Conservation (phyloP, 2,888 invertebrate species). For the Drosophila melanosoma region DNA sequence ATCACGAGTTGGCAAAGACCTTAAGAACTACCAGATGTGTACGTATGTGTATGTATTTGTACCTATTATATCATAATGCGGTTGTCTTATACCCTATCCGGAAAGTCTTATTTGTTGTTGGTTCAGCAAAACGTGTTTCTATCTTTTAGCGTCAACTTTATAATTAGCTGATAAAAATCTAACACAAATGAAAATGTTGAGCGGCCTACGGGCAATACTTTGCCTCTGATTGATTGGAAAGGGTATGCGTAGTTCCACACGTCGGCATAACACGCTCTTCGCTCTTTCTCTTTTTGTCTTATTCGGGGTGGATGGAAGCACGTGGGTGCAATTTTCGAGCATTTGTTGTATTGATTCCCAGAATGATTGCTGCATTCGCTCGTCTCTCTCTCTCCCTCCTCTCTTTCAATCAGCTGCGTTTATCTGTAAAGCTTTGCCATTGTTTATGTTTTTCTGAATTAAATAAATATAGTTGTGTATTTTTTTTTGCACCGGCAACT, state of each 20-base stretch:
- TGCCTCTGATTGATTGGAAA: background rate
- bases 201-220: background rate
- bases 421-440: conserved; percentile 1
- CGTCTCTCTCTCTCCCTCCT: background rate
- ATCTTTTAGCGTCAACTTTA: background rate
- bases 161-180: background rate
- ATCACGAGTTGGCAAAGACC: conserved; percentile 28
- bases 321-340: conserved; percentile 22
- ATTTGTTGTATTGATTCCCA: conserved; percentile 21
- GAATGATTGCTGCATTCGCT: conserved; percentile 10
- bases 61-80: conserved; percentile 27
- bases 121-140: background rate
- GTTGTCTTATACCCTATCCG: background rate
- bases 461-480: background rate
- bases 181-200: background rate
- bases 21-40: conserved; percentile 1
- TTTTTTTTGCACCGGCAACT: conserved; percentile 6
- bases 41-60: conserved; percentile 1
- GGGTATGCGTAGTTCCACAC: conserved; percentile 3
- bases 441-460: conserved; percentile 18
- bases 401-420: conserved; percentile 15
- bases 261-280: background rate
- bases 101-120: background rate
- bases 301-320: conserved; percentile 8
- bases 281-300: background rate